Conservation (phyloP, 2,888 invertebrate species). For the Caenorhabditis afra region DNA sequence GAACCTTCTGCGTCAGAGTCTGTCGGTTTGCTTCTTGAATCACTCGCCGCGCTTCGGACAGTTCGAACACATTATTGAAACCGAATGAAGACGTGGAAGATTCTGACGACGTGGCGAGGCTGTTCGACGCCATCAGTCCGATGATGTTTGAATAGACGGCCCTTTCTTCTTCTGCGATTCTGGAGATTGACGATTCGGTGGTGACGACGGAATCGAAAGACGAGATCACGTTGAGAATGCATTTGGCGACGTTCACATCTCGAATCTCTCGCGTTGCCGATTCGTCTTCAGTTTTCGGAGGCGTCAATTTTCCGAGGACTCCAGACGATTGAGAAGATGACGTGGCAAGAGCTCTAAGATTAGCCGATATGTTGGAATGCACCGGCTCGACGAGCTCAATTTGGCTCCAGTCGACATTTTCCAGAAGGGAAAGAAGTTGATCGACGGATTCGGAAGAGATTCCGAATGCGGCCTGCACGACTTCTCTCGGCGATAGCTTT, state of each 20-base stretch:
- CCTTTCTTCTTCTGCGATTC: slow-evolving; percentile 28
- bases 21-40: slow-evolving; percentile 25
- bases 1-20: slow-evolving; percentile 18
- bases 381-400: slow-evolving; percentile 15
- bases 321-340: slow-evolving; percentile 28
- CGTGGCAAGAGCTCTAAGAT: slow-evolving; percentile 26
- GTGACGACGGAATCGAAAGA: slow-evolving; percentile 23
- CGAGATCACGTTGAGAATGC: slow-evolving; percentile 35
- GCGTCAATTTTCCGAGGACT: slow-evolving; percentile 44
- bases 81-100: slow-evolving; percentile 22
- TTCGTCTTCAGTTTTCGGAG: slow-evolving; percentile 28
- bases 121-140: slow-evolving; percentile 36
- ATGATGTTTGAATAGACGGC: slow-evolving; percentile 35
- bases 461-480: slow-evolving; percentile 38
- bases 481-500: slow-evolving; percentile 42
- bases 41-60: slow-evolving; percentile 34
- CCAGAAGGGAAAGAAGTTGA: slow-evolving; percentile 23
- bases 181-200: slow-evolving; percentile 4
- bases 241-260: slow-evolving; percentile 27
- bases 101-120: slow-evolving; percentile 24
- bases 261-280: slow-evolving; percentile 8
- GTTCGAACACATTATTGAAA: slow-evolving; percentile 37
- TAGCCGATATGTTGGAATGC: slow-evolving; percentile 31
- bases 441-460: slow-evolving; percentile 34
- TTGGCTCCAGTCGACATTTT: slow-evolving; percentile 42